Percentiles rank a stretch among this genome's conserved stretches.
Evolutionary conservation across 2,888 invertebrate species (phyloP).

Genomic region (Drosophila ochracea): DNA sequence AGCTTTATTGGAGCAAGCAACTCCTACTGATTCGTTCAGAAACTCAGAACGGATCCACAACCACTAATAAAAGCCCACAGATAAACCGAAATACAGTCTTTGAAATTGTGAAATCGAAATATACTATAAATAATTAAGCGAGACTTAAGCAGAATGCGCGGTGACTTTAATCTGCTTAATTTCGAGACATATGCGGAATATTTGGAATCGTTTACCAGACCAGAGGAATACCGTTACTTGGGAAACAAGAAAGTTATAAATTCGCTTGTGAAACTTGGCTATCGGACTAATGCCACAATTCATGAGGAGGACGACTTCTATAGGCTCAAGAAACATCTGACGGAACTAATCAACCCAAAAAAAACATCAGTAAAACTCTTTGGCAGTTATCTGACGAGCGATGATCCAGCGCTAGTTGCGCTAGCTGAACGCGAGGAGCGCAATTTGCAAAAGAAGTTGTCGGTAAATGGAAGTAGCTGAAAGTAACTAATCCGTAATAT

Average conservation of each 20-base stretch:
- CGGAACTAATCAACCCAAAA: conserved; percentile 87
- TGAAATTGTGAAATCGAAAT: background rate
- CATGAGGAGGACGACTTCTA: conserved; percentile 88
- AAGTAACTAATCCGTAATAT: too few relatives aligned
- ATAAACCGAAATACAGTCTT: background rate
- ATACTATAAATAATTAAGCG: background rate
- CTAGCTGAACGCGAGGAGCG: conserved; percentile 87
- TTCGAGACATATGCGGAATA: conserved; percentile 90
- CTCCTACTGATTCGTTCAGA: background rate
- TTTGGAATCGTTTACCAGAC: conserved; percentile 91
- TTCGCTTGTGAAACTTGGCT: conserved; percentile 91
- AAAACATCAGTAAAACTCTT: conserved; percentile 85
- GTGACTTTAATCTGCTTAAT: conserved; percentile 64
- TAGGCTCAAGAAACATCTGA: conserved; percentile 86
- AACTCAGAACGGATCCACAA: background rate
- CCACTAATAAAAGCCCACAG: background rate
- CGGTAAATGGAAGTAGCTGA: conserved; percentile 85
- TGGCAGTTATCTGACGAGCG: conserved; percentile 87
- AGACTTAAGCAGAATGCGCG: conserved; percentile 5
- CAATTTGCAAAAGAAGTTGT: conserved; percentile 90
- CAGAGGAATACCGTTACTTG: conserved; percentile 91
- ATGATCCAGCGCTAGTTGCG: conserved; percentile 88
- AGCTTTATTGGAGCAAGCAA: background rate
- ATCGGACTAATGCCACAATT: conserved; percentile 86
- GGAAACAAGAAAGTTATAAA: conserved; percentile 89